Conservation (phyloP, 2,113 vertebrate species). For the Callopanchax toddi region DNA sequence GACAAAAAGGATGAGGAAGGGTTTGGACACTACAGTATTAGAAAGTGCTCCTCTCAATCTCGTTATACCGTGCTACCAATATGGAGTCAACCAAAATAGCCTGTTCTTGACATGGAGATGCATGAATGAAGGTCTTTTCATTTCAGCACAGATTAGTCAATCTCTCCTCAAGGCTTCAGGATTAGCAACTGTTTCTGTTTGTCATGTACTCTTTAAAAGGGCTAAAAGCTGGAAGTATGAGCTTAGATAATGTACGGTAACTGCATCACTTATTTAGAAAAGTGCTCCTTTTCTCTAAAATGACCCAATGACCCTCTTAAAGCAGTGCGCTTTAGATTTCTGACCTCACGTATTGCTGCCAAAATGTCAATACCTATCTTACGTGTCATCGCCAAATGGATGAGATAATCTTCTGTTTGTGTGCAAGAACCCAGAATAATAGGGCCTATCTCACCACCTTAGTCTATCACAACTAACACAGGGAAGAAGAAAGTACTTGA, state of each 20-base stretch:
- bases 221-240: slow-evolving; percentile 52
- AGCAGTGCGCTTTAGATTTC: slow-evolving; percentile 24
- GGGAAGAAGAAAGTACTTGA: slow-evolving; percentile 46
- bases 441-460: background rate
- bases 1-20: slow-evolving; percentile 57
- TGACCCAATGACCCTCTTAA: slow-evolving; percentile 50
- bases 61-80: slow-evolving; percentile 57
- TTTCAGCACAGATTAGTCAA: slow-evolving; percentile 69
- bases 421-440: slow-evolving; percentile 19
- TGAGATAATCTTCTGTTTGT: slow-evolving; percentile 38
- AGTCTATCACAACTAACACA: background rate
- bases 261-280: slow-evolving; percentile 63
- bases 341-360: slow-evolving; percentile 46
- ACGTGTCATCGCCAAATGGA: slow-evolving; percentile 31
- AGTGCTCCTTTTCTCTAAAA: slow-evolving; percentile 45
- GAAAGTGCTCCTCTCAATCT: slow-evolving; percentile 56
- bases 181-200: slow-evolving; percentile 70
- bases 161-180: slow-evolving; percentile 66
- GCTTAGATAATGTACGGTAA: slow-evolving; percentile 59
- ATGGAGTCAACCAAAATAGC: slow-evolving; percentile 55
- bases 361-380: slow-evolving; percentile 51
- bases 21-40: slow-evolving; percentile 55
- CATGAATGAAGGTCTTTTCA: slow-evolving; percentile 67
- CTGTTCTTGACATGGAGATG: slow-evolving; percentile 56
- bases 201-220: slow-evolving; percentile 60